A percentile compares a stretch with the other conserved stretches of the same genome.
Evolutionary conservation across 2,888 invertebrate species (phyloP).

Genomic region (Sinodicranocentrus sp.): DNA sequence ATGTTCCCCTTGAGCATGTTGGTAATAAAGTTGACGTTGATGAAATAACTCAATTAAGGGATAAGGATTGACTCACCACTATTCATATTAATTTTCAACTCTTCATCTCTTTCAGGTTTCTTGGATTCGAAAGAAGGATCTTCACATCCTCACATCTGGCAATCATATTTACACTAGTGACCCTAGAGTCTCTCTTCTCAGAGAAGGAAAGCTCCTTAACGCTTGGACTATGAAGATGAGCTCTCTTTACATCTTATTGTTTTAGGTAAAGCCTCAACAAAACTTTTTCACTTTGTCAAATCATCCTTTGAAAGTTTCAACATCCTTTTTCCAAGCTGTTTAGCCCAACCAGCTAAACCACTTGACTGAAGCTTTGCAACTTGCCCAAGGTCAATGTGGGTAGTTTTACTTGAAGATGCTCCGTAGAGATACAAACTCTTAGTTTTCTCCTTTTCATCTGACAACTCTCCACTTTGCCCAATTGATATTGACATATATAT

Average conservation of each 20-base stretch:
- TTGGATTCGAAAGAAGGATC: conserved; percentile 74
- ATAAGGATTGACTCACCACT: not conserved
- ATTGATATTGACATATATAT: too few species aligned
- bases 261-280: too few species aligned
- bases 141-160: conserved; percentile 75
- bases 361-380: too few species aligned
- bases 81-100: not conserved
- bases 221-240: conserved; percentile 73
- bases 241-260: conserved; percentile 76
- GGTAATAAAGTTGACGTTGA: not conserved
- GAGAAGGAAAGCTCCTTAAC: conserved; percentile 72
- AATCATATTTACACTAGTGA: conserved; percentile 74
- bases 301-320: too few species aligned
- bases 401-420: too few species aligned
- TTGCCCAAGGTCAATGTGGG: too few species aligned
- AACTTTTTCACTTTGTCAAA: too few species aligned
- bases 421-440: too few species aligned
- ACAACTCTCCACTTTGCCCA: too few species aligned
- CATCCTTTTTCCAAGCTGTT: too few species aligned
- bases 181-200: conserved; percentile 67
- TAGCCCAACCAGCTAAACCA: too few species aligned
- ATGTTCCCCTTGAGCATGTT: not conserved
- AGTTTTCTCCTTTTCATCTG: too few species aligned
- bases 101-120: conserved; percentile 66
- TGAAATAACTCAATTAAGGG: not conserved